Base-by-base conservation (phyloP, 2,113 vertebrate species). In the Bothrops jararaca region DNA sequence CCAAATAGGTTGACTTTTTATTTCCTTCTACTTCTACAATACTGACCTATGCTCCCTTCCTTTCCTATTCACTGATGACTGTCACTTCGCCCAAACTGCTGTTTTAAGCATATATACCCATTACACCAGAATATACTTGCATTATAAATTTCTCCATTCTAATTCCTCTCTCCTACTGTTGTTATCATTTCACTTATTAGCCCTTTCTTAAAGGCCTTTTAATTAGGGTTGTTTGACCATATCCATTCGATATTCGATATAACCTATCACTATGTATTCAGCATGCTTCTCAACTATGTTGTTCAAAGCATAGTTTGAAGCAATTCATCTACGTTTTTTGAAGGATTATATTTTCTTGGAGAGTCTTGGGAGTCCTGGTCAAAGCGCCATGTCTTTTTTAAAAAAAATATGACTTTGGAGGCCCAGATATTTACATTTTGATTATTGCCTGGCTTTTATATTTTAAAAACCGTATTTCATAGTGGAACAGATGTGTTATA, bases 401-500 rank as follows among this genome's bases (percentile, higher is more conserved):
- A 42, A 92, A 60, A 92, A 60, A 91, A 50, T 60, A 60, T 88
- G 5, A 5, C 15, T 12, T 22, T 57, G 45, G 9, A 52, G 2
- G 24, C 18, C 58, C 52, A 94, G 64, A 5, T 12, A 3, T 22
- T 89, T 42, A 12, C 9, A 56, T 89, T 93, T 45, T 5, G 23
- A 3, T 15, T 15, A 69, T 74, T 85, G 22, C 39, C 87, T 80
- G 24, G 9, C 48, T 42, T 91, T 60, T 34, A 56, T 91, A 95
- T 91, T 53, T 88, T 88, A 92, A 93, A 54, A 88, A 54, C 39
- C n/a, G 24, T 50, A 80, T 3, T 89, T 89, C 95, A 56, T 91
- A 93, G 93, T 52, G 64, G 74, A 69, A 24, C 1, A 60, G 92
- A 87, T 94, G 69, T 86, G 94, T 88, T n/a, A 87, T 85, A 50